Evolutionary conservation across 1,140 invertebrate genomes (phyloP).

Genomic region (Drosophila suzukii): DNA sequence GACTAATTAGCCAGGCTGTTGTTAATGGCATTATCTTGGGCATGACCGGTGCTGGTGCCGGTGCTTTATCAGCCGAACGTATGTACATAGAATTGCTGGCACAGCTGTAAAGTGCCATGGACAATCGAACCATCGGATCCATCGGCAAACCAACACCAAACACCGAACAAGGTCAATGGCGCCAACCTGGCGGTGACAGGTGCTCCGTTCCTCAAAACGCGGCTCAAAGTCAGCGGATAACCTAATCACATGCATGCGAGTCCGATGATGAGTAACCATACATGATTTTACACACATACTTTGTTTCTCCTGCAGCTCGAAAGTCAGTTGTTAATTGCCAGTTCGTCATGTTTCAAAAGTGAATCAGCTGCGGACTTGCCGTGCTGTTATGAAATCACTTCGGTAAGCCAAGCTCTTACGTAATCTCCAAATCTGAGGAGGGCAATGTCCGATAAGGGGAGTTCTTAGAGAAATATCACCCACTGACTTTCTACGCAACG

Average conservation of each 20-base stretch:
- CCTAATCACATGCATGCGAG: constrained; percentile 17
- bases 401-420: constrained; percentile 11
- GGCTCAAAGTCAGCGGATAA: constrained; percentile 20
- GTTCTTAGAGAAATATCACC: constrained; percentile 2
- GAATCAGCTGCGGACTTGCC: constrained; percentile 50
- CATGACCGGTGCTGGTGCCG: constrained; percentile 26
- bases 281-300: background rate
- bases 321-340: constrained; percentile 66
- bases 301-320: constrained; percentile 23
- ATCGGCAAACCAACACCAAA: constrained; percentile 12
- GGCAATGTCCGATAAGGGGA: constrained; percentile 34
- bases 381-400: constrained; percentile 27
- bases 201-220: constrained; percentile 5
- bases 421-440: background rate
- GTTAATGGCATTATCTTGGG: constrained; percentile 62
- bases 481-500: too few relatives aligned
- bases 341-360: constrained; percentile 52
- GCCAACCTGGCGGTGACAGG: constrained; percentile 22
- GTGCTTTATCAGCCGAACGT: constrained; percentile 50
- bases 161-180: constrained; percentile 45
- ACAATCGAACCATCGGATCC: constrained; percentile 28
- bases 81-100: constrained; percentile 13
- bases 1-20: constrained; percentile 45
- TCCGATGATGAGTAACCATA: constrained; percentile 30
- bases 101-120: constrained; percentile 24